These are phyloP conservation scores for Hiodon tergisus DNA, from an alignment of 2,113 vertebrate species.

Conservation along the genomic window DNA sequence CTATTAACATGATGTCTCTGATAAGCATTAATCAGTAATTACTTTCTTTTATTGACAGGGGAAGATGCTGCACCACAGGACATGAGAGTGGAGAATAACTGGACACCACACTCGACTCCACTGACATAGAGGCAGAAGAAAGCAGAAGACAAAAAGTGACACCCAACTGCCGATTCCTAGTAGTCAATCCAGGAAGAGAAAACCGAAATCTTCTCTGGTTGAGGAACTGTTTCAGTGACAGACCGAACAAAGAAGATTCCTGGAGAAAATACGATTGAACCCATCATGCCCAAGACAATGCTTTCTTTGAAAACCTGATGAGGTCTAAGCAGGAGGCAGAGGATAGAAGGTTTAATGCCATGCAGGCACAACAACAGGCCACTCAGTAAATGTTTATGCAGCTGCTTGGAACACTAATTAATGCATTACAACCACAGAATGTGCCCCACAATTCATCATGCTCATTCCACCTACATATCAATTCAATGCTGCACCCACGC, in stretches of 20 bases:
- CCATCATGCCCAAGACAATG: too few relatives aligned
- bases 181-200: background rate
- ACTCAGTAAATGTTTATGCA: background rate
- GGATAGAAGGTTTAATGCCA: background rate
- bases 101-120: too few relatives aligned
- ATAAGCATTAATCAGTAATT: background rate
- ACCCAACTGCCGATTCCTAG: background rate
- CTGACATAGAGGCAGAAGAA: background rate
- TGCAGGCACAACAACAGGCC: slow-evolving; percentile 8
- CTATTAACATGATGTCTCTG: background rate
- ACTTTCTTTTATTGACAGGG: background rate
- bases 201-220: background rate
- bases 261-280: too few relatives aligned
- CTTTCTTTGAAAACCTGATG: too few relatives aligned
- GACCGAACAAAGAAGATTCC: too few relatives aligned
- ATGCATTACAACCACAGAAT: background rate
- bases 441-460: too few relatives aligned
- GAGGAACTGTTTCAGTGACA: too few relatives aligned
- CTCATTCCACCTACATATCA: background rate
- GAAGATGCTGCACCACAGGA: background rate
- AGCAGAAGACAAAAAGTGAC: background rate
- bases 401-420: background rate
- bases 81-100: background rate
- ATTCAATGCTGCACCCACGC: background rate
- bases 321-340: background rate